Base-by-base conservation (phyloP, 2,797 vertebrate genomes). In the Myotis findleyi region DNA sequence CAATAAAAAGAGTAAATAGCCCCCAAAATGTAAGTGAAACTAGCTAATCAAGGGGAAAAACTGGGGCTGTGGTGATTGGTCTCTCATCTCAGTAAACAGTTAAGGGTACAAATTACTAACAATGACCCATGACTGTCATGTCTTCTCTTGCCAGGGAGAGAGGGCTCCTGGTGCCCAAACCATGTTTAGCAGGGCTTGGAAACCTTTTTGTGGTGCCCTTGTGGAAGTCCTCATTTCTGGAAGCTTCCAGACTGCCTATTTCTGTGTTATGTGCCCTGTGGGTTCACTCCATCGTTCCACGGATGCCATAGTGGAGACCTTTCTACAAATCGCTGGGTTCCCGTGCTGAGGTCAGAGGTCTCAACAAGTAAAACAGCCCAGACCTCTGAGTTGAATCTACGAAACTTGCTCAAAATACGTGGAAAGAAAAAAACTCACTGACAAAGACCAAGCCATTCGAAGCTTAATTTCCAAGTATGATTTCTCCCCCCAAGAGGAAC, bases 401-500 rank as follows among this genome's bases (percentile, higher is more conserved):
- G 69, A 80, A 87, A 38, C 91, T 49, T 4, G 89, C 75, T 51
- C 33, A 79, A 75, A 95, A 75, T 7, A 88, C 12, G 1, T 23
- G 10, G 71, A 2, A 2, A 72, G 71, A 44, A 44, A 51, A 51
- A 87, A 44, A 51, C n/a, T 25, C 68, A 17, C 59, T 1, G 44
- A 25, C 10, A 2, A 25, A 62, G 59, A 68, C 47, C 96, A 9
- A 17, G 57, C 81, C 47, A 91, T 27, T 6, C 4, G 27, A 75
- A 80, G 83, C 41, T 94, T 69, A 68, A 80, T 76, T 94, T 97
- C 36, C 89, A 53, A 57, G 25, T 72, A 88, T 4, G 41, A 95
- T 97, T 98, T 94, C 93, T 93, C 89, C 98, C 95, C 13, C 0
- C 12, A 8, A n/a, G 25, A 64, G 51, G 75, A 53, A 33, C 44